Conservation (phyloP, 1,140 invertebrate genomes). For the Hyphantria cunea region DNA sequence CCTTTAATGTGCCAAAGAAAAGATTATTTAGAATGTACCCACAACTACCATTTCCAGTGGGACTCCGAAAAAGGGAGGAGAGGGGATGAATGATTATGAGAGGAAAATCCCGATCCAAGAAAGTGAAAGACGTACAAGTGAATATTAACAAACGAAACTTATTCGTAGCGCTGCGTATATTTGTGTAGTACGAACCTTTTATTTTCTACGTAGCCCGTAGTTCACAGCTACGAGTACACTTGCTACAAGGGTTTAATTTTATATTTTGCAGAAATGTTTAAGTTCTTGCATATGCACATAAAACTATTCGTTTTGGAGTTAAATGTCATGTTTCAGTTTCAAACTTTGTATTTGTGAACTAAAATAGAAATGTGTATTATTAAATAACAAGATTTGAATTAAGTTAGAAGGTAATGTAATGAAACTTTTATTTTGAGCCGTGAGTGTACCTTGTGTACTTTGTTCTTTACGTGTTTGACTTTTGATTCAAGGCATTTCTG, state of each 20-base stretch:
- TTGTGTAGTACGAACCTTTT: background rate
- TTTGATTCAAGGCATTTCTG: too few relatives aligned
- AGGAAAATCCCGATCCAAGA: too few relatives aligned
- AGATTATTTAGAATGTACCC: background rate
- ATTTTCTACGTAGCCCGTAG: background rate
- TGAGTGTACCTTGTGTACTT: too few relatives aligned
- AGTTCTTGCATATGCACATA: background rate
- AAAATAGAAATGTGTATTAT: background rate
- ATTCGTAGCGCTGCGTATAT: background rate
- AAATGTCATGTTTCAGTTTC: conserved; percentile 2
- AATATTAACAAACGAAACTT: background rate
- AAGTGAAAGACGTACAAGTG: too few relatives aligned
- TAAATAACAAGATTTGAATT: too few relatives aligned
- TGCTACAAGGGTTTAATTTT: background rate
- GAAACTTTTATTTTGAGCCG: too few relatives aligned
- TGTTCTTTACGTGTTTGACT: too few relatives aligned
- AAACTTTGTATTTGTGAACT: background rate
- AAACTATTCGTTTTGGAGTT: conserved; percentile 1
- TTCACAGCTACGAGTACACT: background rate
- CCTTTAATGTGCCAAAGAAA: background rate
- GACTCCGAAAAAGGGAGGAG: too few relatives aligned
- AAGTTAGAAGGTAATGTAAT: too few relatives aligned
- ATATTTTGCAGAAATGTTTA: conserved; percentile 2
- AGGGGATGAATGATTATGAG: too few relatives aligned
- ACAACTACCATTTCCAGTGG: too few relatives aligned